These are phyloP conservation scores for Macaca mulatta DNA, from an alignment of 2,113 vertebrate genomes.

Conservation along the genomic window DNA sequence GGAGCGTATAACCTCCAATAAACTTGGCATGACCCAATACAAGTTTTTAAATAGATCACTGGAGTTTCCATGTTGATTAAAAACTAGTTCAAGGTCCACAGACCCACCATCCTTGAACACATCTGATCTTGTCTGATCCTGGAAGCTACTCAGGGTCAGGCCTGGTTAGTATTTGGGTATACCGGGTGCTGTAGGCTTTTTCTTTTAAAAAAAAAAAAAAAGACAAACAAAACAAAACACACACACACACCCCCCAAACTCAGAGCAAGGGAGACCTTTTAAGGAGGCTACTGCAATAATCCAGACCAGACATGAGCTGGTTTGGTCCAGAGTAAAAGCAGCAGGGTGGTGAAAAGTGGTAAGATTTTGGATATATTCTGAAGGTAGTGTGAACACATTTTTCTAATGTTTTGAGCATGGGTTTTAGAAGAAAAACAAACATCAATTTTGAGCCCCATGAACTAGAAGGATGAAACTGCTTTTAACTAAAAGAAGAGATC, in stretches of 20 bases:
- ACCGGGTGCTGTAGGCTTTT: no score
- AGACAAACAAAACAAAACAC: not conserved
- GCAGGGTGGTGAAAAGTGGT: not conserved
- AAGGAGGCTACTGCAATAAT: not conserved
- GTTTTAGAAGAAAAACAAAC: not conserved
- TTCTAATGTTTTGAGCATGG: not conserved
- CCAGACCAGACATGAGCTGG: not conserved
- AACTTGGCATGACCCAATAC: not conserved
- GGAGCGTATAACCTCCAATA: not conserved
- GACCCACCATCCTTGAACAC: no score
- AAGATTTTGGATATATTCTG: constrained; percentile 17
- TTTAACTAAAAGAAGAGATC: not conserved
- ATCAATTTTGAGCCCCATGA: not conserved
- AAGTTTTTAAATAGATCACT: not conserved
- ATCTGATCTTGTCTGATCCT: no score
- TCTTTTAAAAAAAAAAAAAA: no score
- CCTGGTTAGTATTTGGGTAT: no score
- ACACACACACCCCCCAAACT: not conserved
- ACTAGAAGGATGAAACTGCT: not conserved
- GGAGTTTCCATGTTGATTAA: not conserved
- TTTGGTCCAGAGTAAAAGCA: not conserved
- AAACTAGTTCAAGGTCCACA: not conserved
- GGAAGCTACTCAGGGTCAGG: no score
- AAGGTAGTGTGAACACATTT: not conserved
- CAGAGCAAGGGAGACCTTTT: not conserved